Percentiles rank a stretch among this genome's conserved stretches.
These are phyloP conservation scores for Callopanchax toddi DNA, from an alignment of 2,113 vertebrate species.

Conservation along the genomic window DNA sequence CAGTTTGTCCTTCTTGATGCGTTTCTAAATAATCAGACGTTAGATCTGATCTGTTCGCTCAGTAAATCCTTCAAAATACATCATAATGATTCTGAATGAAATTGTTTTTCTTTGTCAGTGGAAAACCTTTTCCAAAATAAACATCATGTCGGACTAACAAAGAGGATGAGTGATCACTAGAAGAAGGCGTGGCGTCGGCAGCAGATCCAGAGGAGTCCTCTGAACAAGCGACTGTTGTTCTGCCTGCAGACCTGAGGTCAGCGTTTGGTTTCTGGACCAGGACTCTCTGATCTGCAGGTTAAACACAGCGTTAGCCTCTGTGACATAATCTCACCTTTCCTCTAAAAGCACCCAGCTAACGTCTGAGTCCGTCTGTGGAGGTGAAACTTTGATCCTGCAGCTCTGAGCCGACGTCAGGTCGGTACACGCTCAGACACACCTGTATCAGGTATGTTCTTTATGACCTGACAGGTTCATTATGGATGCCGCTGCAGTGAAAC, in stretches of 20 bases:
- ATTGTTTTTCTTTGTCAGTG: neutral
- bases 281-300: no score
- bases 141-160: neutral
- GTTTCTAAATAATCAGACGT: no score
- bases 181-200: constrained; percentile 9
- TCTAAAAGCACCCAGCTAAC: neutral
- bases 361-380: neutral
- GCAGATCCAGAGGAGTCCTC: neutral
- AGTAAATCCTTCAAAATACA: neutral
- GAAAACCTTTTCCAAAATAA: constrained; percentile 13
- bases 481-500: neutral
- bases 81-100: neutral
- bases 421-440: constrained; percentile 10
- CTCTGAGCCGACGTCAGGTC: constrained; percentile 1
- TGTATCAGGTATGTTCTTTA: neutral
- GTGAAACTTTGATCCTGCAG: neutral
- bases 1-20: no score
- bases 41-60: neutral
- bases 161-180: constrained; percentile 2
- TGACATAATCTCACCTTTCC: neutral
- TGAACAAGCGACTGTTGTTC: neutral
- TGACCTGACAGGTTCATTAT: neutral
- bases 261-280: no score
- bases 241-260: neutral
- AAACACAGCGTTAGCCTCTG: no score